Base-by-base conservation (phyloP, 2,888 invertebrate genomes). In the Nemoura dubitans region DNA sequence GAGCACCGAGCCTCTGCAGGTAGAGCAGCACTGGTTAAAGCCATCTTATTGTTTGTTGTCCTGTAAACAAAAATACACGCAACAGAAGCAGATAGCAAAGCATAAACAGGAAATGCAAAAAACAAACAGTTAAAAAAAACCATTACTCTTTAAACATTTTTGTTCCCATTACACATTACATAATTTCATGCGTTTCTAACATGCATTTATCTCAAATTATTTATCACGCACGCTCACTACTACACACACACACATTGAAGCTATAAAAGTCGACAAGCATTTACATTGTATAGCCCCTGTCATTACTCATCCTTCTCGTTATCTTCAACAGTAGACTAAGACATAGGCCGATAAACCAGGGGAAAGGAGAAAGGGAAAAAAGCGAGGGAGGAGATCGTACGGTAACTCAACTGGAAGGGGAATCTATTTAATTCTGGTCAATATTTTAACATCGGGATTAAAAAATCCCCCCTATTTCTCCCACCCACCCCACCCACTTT, bases 361-460 rank as follows among this genome's bases (percentile, higher is more conserved):
- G 10, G 10, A 10, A 10, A 10, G 36, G 36, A 10, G 26, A 59
- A 80, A 80, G 85, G 86, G 85, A 43, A 76, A 82, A 76, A 83
- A 27, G 81, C n/a, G n/a, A 16, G 80, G 26, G 29, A 30, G 83
- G 81, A 80, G 81, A 85, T 85, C 81, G 83, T n/a, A n/a, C n/a
- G n/a, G n/a, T n/a, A n/a, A n/a, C n/a, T n/a, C n/a, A 85, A 76
- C 43, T 28, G 76, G 59, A 85, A 85, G 86, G 84, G 80, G 84
- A 80, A 86, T 78, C 85, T 87, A 87, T 88, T 88, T 88, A 88
- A 88, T 90, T 89, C 89, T 89, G 89, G 89, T 89, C 89, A 90
- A 90, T 90, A 89, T 90, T 90, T 90, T 89, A 89, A 89, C 89
- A 89, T 89, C 89, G 89, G 89, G 88, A 86, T 87, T 86, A 86